phyloP scores from a whole-genome alignment of 2,113 vertebrate genomes.

The Pomatorhinus ruficollis region DNA sequence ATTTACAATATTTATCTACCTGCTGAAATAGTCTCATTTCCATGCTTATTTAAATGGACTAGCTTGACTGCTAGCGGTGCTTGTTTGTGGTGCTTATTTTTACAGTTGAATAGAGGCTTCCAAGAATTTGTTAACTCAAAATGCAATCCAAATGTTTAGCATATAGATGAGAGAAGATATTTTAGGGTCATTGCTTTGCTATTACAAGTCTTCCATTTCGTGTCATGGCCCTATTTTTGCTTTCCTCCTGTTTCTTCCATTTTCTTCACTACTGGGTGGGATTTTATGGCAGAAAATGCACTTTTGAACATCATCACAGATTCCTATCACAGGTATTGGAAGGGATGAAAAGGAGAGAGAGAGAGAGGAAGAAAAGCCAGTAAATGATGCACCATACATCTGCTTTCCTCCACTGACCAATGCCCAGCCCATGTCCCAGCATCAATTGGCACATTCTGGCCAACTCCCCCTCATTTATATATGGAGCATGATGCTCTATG shows the following conservation, averaged over 20 bases:
- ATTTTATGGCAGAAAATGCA: neutral
- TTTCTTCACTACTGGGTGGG: neutral
- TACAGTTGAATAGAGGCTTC: neutral
- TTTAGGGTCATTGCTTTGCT: constrained; percentile 27
- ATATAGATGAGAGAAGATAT: constrained; percentile 54
- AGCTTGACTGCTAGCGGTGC: neutral
- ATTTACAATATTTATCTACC: constrained; percentile 25
- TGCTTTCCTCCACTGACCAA: neutral
- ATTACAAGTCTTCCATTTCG: neutral
- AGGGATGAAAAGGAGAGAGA: neutral
- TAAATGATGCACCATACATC: neutral
- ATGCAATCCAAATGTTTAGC: constrained; percentile 46
- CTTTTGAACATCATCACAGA: neutral
- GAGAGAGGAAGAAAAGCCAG: neutral
- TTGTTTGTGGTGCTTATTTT: constrained; percentile 27
- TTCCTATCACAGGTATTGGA: neutral
- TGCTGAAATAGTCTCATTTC: constrained; percentile 33
- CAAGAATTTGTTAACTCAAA: constrained; percentile 52
- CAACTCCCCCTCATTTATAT: neutral
- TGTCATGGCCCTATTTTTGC: neutral
- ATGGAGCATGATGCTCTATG: neutral
- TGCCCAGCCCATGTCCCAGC: neutral
- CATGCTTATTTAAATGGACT: constrained; percentile 43
- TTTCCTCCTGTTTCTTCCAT: neutral
- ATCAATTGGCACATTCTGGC: neutral